phyloP scores from a whole-genome alignment of 2,888 invertebrate genomes.

The Macrosoma leucophasiata region DNA sequence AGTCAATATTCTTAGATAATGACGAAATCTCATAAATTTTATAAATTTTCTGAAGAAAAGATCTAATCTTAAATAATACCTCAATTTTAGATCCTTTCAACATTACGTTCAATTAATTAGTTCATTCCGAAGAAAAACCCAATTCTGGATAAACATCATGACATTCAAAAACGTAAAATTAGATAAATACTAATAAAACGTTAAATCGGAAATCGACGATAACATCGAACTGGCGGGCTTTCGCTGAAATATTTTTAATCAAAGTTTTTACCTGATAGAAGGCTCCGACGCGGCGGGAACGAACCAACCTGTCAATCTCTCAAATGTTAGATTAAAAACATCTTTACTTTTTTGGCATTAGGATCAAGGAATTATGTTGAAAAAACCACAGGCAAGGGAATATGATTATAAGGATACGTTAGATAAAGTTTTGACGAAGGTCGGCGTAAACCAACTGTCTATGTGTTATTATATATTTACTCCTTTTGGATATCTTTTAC shows the following conservation, averaged over 20 bases:
- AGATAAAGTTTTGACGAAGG: slow-evolving; percentile 74
- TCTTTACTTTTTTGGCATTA: slow-evolving; percentile 67
- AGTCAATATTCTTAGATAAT: too few relatives aligned
- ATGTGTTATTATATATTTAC: slow-evolving; percentile 33
- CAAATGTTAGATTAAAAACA: slow-evolving; percentile 74
- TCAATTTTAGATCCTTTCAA: too few relatives aligned
- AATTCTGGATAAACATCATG: too few relatives aligned
- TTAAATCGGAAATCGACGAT: slow-evolving; percentile 35
- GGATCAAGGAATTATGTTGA: slow-evolving; percentile 66
- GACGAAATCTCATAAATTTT: too few relatives aligned
- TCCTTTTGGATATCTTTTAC: slow-evolving; percentile 16
- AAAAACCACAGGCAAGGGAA: slow-evolving; percentile 41
- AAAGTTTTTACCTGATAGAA: slow-evolving; percentile 67
- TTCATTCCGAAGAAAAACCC: too few relatives aligned
- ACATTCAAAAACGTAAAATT: slow-evolving; percentile 27
- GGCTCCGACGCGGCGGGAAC: slow-evolving; percentile 47
- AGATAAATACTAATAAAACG: slow-evolving; percentile 33
- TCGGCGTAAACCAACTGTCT: slow-evolving; percentile 40
- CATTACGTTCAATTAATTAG: too few relatives aligned
- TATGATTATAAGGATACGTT: slow-evolving; percentile 67
- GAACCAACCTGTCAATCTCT: slow-evolving; percentile 73
- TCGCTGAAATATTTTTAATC: slow-evolving; percentile 74
- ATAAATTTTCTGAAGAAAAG: too few relatives aligned
- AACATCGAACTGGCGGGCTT: slow-evolving; percentile 40
- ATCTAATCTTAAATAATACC: too few relatives aligned